Base-by-base conservation (phyloP, 2,888 invertebrate species). In the Brachyptera putata region DNA sequence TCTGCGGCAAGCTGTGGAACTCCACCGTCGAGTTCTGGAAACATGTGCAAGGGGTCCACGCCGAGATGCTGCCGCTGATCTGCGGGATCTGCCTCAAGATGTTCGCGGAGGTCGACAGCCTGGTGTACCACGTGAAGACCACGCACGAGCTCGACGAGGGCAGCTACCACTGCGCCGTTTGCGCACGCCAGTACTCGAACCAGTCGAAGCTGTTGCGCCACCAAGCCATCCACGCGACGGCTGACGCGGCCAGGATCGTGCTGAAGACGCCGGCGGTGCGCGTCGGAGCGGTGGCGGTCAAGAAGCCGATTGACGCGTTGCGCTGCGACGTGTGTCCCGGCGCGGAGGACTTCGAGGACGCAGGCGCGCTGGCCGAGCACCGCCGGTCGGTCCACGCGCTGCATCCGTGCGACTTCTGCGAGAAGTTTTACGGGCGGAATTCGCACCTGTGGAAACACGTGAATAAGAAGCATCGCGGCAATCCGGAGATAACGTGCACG, bases 381-480 rank as follows among this genome's bases (percentile, higher is more conserved):
- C 71, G 80, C 11, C 70, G 80, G 36, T 73, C 74, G 36, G 71
- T 74, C 26, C 83, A 83, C 67, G 76, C 76, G 26, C 76, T 81
- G 7, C 81, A 80, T 66, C 82, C 82, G 4, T 83, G 83, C 66
- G 82, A 83, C 70, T 69, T 83, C 5, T 83, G 83, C 67, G 79
- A 78, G 65, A 83, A 83, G 66, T 82, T 78, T 65, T 83, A 83
- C 65, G 81, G 82, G 0, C 71, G 82, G 11, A 82, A 81, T 22
- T 81, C 82, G 9, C 82, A 82, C 66, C 67, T 83, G 11, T 82
- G 82, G 82, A 83, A 83, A 67, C 83, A 83, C 67, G 82, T 82
- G 1, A 82, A 82, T 66, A 73, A 81, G 41, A 75, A 81, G 11
- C 82, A 82, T 67, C 77, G 77, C 67, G 80, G 80, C 13, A 81